A percentile compares a stretch with the other conserved stretches of the same genome.
Conservation (phyloP, 2,888 invertebrate genomes). For the Micoletzkya japonica region DNA sequence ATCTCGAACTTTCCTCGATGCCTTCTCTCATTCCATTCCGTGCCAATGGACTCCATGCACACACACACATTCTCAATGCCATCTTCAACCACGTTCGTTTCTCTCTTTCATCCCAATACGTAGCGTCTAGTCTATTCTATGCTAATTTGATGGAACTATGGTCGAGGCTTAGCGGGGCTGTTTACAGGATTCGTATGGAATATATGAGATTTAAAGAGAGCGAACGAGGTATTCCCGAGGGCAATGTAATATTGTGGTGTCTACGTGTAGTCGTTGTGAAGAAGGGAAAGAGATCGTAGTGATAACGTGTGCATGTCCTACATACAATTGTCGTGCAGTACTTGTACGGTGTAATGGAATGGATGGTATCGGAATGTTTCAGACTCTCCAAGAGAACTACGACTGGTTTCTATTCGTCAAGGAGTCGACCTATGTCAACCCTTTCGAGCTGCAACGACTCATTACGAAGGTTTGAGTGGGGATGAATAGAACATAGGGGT, state of each 20-base stretch:
- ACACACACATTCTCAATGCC: conserved; percentile 28
- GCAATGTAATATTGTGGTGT: no score
- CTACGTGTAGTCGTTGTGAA: no score
- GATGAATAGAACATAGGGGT: neutral
- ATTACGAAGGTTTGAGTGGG: conserved; percentile 65
- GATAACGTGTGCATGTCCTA: no score
- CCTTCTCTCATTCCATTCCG: conserved; percentile 20
- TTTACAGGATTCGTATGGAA: conserved; percentile 1
- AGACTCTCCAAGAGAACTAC: conserved; percentile 73
- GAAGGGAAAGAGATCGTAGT: no score
- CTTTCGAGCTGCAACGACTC: conserved; percentile 75
- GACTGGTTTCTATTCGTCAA: conserved; percentile 88
- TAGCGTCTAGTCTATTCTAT: neutral
- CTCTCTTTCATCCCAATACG: neutral
- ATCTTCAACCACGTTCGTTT: conserved; percentile 26
- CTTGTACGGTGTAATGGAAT: no score
- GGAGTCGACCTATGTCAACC: conserved; percentile 83
- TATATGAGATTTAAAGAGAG: conserved; percentile 3
- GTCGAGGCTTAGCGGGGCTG: neutral
- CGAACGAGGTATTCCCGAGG: no score
- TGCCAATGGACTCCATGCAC: conserved; percentile 28
- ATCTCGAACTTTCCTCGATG: conserved; percentile 11
- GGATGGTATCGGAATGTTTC: no score
- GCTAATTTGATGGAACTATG: neutral
- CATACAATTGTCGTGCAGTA: no score